Evolutionary conservation across 2,113 vertebrate species (phyloP).

Genomic region (Pseudorectes ferrugineus): DNA sequence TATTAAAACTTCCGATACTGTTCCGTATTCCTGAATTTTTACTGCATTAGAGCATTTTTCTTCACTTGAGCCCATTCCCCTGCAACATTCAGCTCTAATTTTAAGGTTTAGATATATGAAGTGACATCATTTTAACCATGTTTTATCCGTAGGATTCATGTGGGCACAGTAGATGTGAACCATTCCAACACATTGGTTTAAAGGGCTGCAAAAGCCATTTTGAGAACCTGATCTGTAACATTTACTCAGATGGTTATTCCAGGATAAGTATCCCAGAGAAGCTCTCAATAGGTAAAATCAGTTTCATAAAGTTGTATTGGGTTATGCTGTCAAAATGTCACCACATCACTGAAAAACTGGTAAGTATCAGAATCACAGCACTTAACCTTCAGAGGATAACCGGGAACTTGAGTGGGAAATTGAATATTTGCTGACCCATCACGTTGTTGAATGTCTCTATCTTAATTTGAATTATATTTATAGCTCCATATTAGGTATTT

Average conservation of each 20-base stretch:
- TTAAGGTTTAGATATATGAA: background rate
- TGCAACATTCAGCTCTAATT: background rate
- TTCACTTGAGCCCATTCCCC: background rate
- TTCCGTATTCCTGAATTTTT: background rate
- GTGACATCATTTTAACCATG: background rate
- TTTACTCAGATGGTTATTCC: background rate
- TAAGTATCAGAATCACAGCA: background rate
- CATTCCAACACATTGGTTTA: background rate
- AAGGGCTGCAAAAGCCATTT: background rate
- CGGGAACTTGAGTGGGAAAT: background rate
- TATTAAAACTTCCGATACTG: background rate
- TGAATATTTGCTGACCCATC: background rate
- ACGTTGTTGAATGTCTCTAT: background rate
- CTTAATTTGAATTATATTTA: background rate
- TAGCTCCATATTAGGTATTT: background rate
- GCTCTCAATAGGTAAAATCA: background rate
- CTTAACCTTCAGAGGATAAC: background rate
- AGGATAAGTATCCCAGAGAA: background rate
- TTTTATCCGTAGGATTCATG: background rate
- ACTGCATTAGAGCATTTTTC: background rate
- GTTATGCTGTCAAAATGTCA: background rate
- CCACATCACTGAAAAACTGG: background rate
- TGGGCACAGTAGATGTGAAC: background rate
- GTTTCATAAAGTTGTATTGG: background rate
- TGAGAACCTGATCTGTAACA: fast-evolving